Evolutionary conservation across 2,888 invertebrate genomes (phyloP).

Genomic region (Xanthia icteritia): DNA sequence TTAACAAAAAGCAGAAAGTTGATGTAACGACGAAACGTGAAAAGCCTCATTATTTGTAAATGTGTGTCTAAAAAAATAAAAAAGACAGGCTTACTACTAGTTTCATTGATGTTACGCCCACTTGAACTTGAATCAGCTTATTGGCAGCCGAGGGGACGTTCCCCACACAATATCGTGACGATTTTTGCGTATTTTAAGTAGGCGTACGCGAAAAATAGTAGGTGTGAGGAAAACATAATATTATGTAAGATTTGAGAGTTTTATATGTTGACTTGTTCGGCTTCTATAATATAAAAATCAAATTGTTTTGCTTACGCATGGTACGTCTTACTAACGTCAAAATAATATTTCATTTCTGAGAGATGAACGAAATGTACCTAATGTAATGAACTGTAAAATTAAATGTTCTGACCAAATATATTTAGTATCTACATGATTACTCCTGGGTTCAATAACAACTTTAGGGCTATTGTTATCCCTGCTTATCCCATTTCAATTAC

Average conservation of each 20-base stretch:
- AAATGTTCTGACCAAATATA: too few relatives aligned
- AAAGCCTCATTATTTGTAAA: constrained; percentile 41
- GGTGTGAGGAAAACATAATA: constrained; percentile 2
- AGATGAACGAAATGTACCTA: neutral
- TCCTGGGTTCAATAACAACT: neutral
- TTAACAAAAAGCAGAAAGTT: neutral
- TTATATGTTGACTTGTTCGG: neutral
- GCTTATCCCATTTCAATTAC: neutral
- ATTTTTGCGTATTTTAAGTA: constrained; percentile 44
- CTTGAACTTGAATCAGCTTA: constrained; percentile 61
- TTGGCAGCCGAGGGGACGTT: constrained; percentile 54
- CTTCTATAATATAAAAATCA: neutral
- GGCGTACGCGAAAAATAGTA: constrained; percentile 37
- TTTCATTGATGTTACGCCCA: constrained; percentile 55
- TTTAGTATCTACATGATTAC: neutral
- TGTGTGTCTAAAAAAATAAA: constrained; percentile 26
- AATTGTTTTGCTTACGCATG: neutral
- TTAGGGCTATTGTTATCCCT: neutral
- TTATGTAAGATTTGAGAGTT: constrained; percentile 1
- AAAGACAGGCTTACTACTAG: constrained; percentile 20
- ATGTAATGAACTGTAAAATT: too few relatives aligned
- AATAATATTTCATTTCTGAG: neutral
- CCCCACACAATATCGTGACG: constrained; percentile 32
- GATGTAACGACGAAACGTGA: constrained; percentile 11
- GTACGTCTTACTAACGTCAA: neutral